phyloP scores from a whole-genome alignment of 2,797 vertebrate species.

The Novumbra hubbsi region DNA sequence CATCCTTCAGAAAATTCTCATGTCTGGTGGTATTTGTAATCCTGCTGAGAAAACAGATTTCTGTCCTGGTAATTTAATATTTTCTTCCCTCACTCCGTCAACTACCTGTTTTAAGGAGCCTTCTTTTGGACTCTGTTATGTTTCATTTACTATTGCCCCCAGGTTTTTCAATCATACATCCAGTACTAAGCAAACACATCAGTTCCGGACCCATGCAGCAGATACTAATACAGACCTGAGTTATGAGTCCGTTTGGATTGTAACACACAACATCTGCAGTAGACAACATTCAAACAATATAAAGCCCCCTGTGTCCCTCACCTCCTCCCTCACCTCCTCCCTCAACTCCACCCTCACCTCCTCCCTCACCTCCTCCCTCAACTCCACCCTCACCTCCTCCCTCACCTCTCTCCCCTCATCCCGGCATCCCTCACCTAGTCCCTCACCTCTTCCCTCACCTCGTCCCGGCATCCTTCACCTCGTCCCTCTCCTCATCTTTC shows the following conservation, averaged over 20 bases:
- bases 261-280: constrained; percentile 69
- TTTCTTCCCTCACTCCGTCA: constrained; percentile 29
- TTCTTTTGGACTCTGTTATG: constrained; percentile 73
- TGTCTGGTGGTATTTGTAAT: constrained; percentile 67
- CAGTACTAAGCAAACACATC: constrained; percentile 80
- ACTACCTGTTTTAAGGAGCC: constrained; percentile 72
- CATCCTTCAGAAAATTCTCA: constrained; percentile 63
- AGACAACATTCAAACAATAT: constrained; percentile 51
- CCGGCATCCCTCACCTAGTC: background rate
- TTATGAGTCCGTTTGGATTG: constrained; percentile 70
- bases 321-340: no score
- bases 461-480: no score
- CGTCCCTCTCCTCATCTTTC: no score
- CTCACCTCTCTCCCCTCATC: no score
- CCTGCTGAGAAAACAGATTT: constrained; percentile 67
- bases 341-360: no score
- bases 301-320: background rate
- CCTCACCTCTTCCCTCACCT: no score
- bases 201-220: constrained; percentile 72
- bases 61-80: constrained; percentile 62
- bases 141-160: constrained; percentile 80
- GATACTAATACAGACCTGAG: constrained; percentile 80
- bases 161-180: constrained; percentile 77
- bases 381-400: no score
- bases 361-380: no score